Conservation (phyloP, 2,797 vertebrate species). For the Melanotaenia parkinsoni region DNA sequence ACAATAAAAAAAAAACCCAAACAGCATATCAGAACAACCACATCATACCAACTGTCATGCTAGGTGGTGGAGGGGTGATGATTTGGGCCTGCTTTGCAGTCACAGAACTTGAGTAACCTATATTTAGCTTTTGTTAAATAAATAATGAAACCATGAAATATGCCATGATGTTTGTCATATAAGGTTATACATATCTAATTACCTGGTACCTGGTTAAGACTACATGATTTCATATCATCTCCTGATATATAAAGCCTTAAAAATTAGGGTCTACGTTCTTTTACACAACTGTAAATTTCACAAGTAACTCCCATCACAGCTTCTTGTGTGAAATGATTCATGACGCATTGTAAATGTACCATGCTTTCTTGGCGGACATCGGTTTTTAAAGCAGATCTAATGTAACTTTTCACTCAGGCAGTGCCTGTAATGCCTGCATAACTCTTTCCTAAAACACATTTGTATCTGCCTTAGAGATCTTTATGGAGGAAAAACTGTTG, state of each 20-base stretch:
- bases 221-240: too few relatives aligned
- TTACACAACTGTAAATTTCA: not conserved
- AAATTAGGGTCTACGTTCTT: not conserved
- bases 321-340: conserved; percentile 10
- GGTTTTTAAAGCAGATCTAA: conserved; percentile 17
- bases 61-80: too few relatives aligned
- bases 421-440: conserved; percentile 7
- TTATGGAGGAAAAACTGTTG: conserved; percentile 25
- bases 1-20: too few relatives aligned
- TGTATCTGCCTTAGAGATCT: conserved; percentile 18
- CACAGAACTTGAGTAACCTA: too few relatives aligned
- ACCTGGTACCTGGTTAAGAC: too few relatives aligned
- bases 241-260: not conserved
- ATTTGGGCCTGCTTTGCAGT: too few relatives aligned
- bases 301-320: not conserved
- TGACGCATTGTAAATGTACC: conserved; percentile 4
- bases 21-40: too few relatives aligned
- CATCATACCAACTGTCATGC: too few relatives aligned
- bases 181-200: too few relatives aligned
- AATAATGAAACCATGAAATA: too few relatives aligned
- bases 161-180: too few relatives aligned
- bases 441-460: conserved; percentile 22
- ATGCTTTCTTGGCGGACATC: not conserved
- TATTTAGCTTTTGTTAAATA: too few relatives aligned
- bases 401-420: not conserved